Conservation (phyloP, 2,113 vertebrate species). For the Poicephalus meyeri region DNA sequence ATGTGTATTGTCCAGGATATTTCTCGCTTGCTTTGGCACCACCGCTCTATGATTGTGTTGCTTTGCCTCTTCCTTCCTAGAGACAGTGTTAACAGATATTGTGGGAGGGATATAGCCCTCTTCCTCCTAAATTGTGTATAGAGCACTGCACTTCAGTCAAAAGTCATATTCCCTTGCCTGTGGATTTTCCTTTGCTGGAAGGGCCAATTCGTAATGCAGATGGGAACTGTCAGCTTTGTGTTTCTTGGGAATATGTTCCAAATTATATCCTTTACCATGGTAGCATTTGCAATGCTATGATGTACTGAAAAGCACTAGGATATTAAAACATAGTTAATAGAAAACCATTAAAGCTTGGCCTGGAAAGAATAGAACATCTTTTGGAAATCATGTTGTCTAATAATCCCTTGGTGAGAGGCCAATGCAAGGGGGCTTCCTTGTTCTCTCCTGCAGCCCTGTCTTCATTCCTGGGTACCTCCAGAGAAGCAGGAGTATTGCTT, state of each 20-base stretch:
- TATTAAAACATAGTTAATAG: not conserved
- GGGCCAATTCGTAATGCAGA: not conserved
- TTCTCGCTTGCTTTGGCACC: not conserved
- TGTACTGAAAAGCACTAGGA: not conserved
- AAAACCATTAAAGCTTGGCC: not conserved
- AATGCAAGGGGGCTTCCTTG: not conserved
- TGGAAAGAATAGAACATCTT: not conserved
- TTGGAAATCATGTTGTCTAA: not conserved
- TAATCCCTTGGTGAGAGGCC: not conserved
- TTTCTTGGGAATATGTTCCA: constrained; percentile 20
- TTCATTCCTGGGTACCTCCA: not conserved
- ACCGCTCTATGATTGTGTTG: not conserved
- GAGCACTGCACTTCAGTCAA: not conserved
- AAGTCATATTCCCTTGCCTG: not conserved
- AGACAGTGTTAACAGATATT: not conserved
- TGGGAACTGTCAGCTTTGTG: constrained; percentile 22
- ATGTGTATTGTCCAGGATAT: not conserved
- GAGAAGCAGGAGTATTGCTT: not conserved
- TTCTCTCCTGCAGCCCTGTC: not conserved
- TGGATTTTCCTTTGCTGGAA: constrained; percentile 28
- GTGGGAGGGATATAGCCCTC: not conserved
- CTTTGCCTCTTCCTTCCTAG: constrained; percentile 13
- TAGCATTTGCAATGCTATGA: not conserved
- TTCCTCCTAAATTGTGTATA: not conserved
- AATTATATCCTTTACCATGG: not conserved